Base-by-base conservation (phyloP, 2,113 vertebrate genomes). In the Mellivora capensis region DNA sequence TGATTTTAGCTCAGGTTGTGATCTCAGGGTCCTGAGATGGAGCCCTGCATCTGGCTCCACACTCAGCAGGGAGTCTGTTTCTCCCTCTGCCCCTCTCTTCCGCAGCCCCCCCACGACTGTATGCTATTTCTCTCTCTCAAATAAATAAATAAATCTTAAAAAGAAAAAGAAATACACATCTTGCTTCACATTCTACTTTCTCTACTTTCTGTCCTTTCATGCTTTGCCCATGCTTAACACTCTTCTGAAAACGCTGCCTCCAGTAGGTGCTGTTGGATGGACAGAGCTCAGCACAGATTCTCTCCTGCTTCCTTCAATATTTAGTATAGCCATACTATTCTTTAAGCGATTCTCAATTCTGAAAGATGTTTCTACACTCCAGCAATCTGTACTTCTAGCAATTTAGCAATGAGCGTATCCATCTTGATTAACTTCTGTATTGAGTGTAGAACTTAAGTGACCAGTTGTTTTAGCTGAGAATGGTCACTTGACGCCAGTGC, bases 71-170 rank as follows among this genome's bases (percentile, higher is more conserved):
- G 31, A 34, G 14, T 67, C 62, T 67, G 31, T 31, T 34, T 67
- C 64, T 67, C 64, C 31, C 31, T 67, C 31, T 34, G 64, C 14
- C 31, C 62, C 62, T 15, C 62, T 34, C 62, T 31, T 14, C 14
- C 31, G 7, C 14, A 25, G 0, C 3, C 10, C 25, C 6, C 64
- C 15, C 14, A 29, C 4, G 0, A 29, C 14, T 62, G 59, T 11
- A 31, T 31, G 29, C 27, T 62, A 62, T 62, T 62, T 62, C 31
- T 67, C 15, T 34, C 64, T 67, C 29, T 64, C 25, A 34, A 67
- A 67, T 67, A n/a, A 67, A 67, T 67, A 67, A 67, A 67, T 67
- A 67, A n/a, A 18, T 8, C 31, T 67, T n/a, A 67, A 34, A 67
- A 17, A 34, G 10, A 61, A 15, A 67, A 15, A 67, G 6, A 67